A percentile compares a stretch with the other conserved stretches of the same genome.
Conservation (phyloP, 1,140 invertebrate genomes). For the Saxidomus purpurata region DNA sequence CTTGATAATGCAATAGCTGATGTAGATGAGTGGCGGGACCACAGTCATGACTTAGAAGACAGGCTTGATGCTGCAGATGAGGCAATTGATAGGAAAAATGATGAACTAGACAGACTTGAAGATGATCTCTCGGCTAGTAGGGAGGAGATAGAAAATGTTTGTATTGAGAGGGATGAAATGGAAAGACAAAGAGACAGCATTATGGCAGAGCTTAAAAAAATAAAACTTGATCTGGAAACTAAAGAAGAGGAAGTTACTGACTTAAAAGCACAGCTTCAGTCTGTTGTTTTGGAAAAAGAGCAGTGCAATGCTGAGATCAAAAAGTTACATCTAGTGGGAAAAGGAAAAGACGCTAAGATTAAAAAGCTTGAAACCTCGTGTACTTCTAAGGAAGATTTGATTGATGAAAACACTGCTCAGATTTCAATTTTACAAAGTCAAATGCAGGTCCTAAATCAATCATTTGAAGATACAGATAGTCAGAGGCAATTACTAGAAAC, state of each 20-base stretch:
- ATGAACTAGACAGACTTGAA: constrained; percentile 53
- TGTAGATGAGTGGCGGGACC: constrained; percentile 61
- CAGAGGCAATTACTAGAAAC: neutral
- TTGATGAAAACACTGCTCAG: constrained; percentile 32
- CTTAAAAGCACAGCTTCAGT: constrained; percentile 52
- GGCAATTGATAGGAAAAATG: constrained; percentile 59
- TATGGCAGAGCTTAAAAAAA: neutral
- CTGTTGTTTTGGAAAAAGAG: constrained; percentile 48
- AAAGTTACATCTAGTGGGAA: constrained; percentile 51
- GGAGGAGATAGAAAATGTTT: constrained; percentile 48
- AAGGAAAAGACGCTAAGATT: constrained; percentile 63
- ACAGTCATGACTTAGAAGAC: constrained; percentile 60
- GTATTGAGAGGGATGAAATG: constrained; percentile 61
- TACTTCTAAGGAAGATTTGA: constrained; percentile 4
- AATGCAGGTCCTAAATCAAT: neutral
- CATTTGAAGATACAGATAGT: constrained; percentile 18
- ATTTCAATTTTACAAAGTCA: constrained; percentile 38
- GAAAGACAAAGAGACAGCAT: constrained; percentile 51
- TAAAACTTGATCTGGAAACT: constrained; percentile 51
- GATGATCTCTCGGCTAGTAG: constrained; percentile 40
- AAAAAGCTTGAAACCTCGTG: constrained; percentile 34
- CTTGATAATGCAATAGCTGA: constrained; percentile 55
- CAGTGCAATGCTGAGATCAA: constrained; percentile 52
- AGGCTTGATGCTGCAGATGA: constrained; percentile 58
- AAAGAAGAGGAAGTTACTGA: constrained; percentile 48